Evolutionary conservation across 2,888 invertebrate species (phyloP), one percentile per base, ranked within the genome.

Genomic region (Parasteatoda lunata): DNA sequence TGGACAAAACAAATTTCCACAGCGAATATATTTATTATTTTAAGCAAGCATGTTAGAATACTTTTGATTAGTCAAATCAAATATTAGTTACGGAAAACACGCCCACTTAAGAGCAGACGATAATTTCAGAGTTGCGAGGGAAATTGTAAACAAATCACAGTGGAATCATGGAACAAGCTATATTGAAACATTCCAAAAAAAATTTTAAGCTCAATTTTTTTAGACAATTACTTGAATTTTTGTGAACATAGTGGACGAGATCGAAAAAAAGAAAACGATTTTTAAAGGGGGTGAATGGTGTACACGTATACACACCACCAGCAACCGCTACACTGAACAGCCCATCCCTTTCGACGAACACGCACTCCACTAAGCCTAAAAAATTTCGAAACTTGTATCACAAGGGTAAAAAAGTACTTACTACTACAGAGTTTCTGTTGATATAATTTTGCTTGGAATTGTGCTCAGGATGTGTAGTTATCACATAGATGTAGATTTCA

Each of bases 361-460:
- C 85, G 85, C 86, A 86, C 54, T 69, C 6, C 65, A 77, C 72
- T 87, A 87, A 87, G 86, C 86, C 86, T 87, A 87, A 87, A 85
- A 59, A 86, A 77, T 87, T 77, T 82, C 72, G 59, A 77, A 73
- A 77, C 47, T 77, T 15, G 48, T 71, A 70, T 64, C 70, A 47
- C 75, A 77, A 64, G 3, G 64, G 9, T 15, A 30, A 68, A 68
- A 64, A 64, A n/a, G 72, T 64, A 80, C 85, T 86, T 86, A 85
- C 85, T 80, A 49, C 69, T 71, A 54, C 77, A 15, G 13, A 77
- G 59, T 77, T 77, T 70, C 71, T 65, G 30, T 84, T 71, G 30
- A 47, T 77, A 45, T 48, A 54, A 77, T 49, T 64, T 45, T 69
- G 30, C 59, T 54, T 52, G 11, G 9, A 64, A 52, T 52, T 66